Evolutionary conservation across 2,113 vertebrate genomes (phyloP).

Genomic region (Vireo altiloquus): DNA sequence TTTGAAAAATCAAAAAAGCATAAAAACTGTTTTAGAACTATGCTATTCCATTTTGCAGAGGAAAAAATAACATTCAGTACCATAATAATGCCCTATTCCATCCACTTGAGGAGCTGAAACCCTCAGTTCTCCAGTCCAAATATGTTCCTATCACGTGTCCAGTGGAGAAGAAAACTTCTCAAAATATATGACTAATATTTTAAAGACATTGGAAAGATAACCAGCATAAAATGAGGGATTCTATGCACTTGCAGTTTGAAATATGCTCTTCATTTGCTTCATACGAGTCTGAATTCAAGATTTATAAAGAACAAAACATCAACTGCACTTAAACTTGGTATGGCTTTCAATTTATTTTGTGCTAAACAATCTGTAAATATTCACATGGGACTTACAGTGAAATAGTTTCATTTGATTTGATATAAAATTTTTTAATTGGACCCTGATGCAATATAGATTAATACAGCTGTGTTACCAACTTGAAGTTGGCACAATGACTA

Average conservation of each 20-base stretch:
- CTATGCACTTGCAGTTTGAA: not conserved
- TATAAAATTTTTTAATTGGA: not conserved
- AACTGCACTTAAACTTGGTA: not conserved
- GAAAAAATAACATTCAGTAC: not conserved
- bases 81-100: not conserved
- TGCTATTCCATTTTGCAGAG: not conserved
- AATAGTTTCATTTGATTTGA: not conserved
- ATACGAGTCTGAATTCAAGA: not conserved
- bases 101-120: not conserved
- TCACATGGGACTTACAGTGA: not conserved
- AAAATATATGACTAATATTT: not conserved
- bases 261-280: not conserved
- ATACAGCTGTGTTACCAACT: not conserved
- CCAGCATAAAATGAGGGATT: not conserved
- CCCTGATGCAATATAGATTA: not conserved
- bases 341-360: not conserved
- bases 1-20: not conserved
- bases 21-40: not conserved
- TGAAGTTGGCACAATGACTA: not conserved
- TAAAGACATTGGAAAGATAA: not conserved
- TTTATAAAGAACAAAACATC: not conserved
- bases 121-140: not conserved
- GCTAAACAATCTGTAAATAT: not conserved
- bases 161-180: not conserved
- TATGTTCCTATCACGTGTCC: not conserved